Percentiles rank a stretch among this genome's conserved stretches.
Conservation (phyloP, 2,797 vertebrate species). For the Eospalax fontanierii region DNA sequence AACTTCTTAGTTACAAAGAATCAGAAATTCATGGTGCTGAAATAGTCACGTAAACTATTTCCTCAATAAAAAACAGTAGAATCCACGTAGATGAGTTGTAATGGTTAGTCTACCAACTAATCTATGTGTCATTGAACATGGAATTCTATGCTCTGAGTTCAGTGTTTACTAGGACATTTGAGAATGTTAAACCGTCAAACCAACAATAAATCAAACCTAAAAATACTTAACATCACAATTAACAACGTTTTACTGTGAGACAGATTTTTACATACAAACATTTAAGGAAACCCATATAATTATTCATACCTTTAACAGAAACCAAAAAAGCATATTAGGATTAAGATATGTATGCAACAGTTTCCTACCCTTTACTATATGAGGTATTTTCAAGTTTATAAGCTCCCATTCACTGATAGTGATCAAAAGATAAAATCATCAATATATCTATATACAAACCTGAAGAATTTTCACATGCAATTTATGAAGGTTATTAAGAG, state of each 20-base stretch:
- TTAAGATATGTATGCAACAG: not conserved
- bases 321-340: not conserved
- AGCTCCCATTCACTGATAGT: conserved; percentile 24
- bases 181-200: conserved; percentile 76
- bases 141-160: conserved; percentile 67
- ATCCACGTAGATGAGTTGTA: conserved; percentile 68
- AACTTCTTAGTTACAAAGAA: conserved; percentile 73
- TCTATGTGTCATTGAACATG: conserved; percentile 69
- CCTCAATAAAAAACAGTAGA: conserved; percentile 56
- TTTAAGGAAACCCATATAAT: not conserved
- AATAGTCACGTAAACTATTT: conserved; percentile 58
- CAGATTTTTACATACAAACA: conserved; percentile 6
- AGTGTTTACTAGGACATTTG: conserved; percentile 28
- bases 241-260: conserved; percentile 28
- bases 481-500: conserved; percentile 54
- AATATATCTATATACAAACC: conserved; percentile 61
- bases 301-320: not conserved
- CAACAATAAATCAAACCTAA: conserved; percentile 69
- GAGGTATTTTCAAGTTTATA: not conserved
- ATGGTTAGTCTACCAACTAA: conserved; percentile 65
- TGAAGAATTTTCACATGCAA: not conserved
- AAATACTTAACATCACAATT: not conserved
- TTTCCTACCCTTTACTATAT: not conserved
- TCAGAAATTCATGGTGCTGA: conserved; percentile 76
- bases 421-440: conserved; percentile 41